Evolutionary conservation across 2,113 vertebrate genomes (phyloP).

Genomic region (Miniopterus natalensis): DNA sequence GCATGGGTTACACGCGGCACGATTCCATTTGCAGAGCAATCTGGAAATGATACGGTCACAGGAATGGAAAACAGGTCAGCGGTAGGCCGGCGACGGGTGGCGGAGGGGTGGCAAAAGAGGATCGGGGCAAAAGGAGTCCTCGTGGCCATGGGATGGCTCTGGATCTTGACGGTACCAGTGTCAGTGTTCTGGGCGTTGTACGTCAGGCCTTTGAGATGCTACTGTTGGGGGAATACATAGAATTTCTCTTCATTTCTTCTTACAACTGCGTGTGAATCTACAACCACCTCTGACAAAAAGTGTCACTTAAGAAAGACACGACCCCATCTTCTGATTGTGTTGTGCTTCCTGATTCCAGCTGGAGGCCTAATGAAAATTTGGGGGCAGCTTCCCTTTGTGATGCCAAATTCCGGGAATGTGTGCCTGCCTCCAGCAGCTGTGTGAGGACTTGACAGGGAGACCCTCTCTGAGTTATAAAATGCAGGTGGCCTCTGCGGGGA

Average conservation of each 20-base stretch:
- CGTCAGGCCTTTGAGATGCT: neutral
- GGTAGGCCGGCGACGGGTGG: neutral
- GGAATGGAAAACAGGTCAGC: neutral
- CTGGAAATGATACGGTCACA: neutral
- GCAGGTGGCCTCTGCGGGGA: conserved; percentile 55
- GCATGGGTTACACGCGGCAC: neutral
- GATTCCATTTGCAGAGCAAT: neutral
- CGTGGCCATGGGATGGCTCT: neutral
- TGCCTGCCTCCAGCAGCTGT: conserved; percentile 32
- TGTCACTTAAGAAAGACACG: neutral
- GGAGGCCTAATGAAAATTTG: neutral
- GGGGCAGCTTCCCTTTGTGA: neutral
- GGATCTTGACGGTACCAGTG: neutral
- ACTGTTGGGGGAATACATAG: neutral
- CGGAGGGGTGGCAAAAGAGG: accelerated
- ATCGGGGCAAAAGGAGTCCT: neutral
- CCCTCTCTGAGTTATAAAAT: conserved; percentile 13
- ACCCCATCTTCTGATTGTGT: neutral
- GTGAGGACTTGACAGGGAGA: conserved; percentile 21
- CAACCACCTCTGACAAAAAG: neutral
- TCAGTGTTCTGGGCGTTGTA: neutral
- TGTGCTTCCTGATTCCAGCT: neutral
- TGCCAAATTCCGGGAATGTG: conserved; percentile 41
- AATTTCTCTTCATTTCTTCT: conserved; percentile 1
- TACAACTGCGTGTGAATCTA: neutral